Evolutionary conservation across 2,888 invertebrate species (phyloP), one percentile per base, ranked within the genome.

Genomic region (Palloptera scutellata): DNA sequence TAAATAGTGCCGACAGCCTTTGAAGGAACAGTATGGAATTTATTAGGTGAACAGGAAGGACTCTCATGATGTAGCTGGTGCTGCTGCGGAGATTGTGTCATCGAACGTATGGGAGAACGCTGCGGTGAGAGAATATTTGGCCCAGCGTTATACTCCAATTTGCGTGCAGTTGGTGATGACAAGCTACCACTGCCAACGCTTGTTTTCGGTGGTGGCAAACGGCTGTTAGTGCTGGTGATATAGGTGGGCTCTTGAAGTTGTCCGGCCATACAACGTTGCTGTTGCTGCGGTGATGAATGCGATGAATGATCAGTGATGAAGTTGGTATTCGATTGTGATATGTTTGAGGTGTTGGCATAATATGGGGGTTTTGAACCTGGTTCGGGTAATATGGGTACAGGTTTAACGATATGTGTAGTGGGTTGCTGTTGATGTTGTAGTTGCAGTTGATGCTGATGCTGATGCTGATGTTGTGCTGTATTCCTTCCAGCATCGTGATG

Each of bases 111-210:
- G 0, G 82, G 78, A 9, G 78, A 74, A 9, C 77, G 81, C 41
- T 77, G 75, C 19, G 76, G 75, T 1, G 79, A 75, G 89, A 91
- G 58, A 8, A 81, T 81, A 12, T 78, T 78, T 1, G 81, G 80
- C 10, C 80, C 80, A 0, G 79, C 78, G 66, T 76, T 82, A 66
- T 79, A 83, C 90, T 91, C 83, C 90, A 92, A 57, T 89, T 91
- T 88, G 89, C 90, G 80, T 87, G 87, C 84, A 86, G 85, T 79
- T 79, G 86, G 79, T 85, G 87, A 74, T 86, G 86, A 81, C 85
- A 64, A 67, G 41, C 73, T 61, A 43, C 72, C 64, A n/a, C 70
- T 61, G 15, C 71, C 67, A 51, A 76, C 41, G 4, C 76, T 70
- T 1, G 77, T 74, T 66, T 81, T 80, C 3, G 78, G 78, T 6